Evolutionary conservation across 2,888 invertebrate species (phyloP).

Genomic region (Maniola hyperantus): DNA sequence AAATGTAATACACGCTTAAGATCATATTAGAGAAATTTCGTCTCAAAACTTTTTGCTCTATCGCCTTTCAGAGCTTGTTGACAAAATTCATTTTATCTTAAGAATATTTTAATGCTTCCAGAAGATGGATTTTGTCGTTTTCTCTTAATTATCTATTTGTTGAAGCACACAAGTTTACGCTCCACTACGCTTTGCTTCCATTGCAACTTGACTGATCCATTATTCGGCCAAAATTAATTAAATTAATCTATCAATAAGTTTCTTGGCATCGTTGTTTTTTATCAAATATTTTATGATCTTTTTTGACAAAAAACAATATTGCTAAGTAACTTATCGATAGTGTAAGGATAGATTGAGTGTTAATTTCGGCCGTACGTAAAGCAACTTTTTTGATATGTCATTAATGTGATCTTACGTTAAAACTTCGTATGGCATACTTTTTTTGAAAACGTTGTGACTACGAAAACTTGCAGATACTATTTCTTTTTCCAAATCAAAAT

Average conservation of each 20-base stretch:
- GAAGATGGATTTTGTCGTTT: not conserved
- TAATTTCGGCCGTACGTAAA: no score
- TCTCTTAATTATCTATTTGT: not conserved
- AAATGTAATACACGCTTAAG: constrained; percentile 25
- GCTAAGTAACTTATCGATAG: no score
- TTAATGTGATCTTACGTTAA: not conserved
- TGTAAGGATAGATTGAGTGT: no score
- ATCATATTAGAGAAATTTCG: not conserved
- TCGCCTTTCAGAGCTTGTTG: not conserved
- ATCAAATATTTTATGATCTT: no score
- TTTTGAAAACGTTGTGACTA: constrained; percentile 57
- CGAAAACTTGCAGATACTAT: constrained; percentile 48
- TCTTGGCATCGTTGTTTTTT: no score
- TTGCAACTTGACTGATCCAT: not conserved
- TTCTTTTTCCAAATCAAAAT: constrained; percentile 54
- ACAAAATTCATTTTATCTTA: not conserved
- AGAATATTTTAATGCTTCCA: not conserved
- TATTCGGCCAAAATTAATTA: no score
- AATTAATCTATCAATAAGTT: no score
- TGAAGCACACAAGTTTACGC: not conserved
- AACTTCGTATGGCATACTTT: not conserved
- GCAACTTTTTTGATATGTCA: not conserved
- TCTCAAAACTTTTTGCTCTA: not conserved
- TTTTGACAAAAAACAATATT: not conserved
- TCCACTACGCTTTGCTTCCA: not conserved